Evolutionary conservation across 1,140 invertebrate genomes (phyloP), one percentile per base, ranked within the genome.

Genomic region (Anadara kagoshimensis): DNA sequence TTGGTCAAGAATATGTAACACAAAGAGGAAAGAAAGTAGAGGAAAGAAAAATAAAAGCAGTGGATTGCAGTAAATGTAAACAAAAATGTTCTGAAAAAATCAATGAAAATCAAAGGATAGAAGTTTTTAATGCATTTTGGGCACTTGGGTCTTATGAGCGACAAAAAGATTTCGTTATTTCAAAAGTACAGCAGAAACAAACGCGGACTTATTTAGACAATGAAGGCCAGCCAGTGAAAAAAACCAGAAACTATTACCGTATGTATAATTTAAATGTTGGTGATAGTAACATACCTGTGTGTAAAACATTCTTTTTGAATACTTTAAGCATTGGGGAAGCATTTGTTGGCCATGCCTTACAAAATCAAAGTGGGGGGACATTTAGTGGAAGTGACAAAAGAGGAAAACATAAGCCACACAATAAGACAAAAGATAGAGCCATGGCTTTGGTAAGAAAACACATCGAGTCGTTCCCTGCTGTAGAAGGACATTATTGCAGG

Each of bases 401-500:
- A 53, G 73, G 71, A 8, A 71, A 64, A 44, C 57, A 61, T 45
- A 5, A 49, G 26, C 70, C 71, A 29, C 20, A 16, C 16, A 81
- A 76, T 51, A 76, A 74, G 29, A 76, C 66, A n/a, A 16, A 49
- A 44, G 47, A 68, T 20, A 44, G 41, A 26, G 29, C 59, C 7
- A 61, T 41, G 36, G 16, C 54, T 14, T 22, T 69, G 22, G 66
- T 79, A 0, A 54, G 57, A 65, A 57, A 68, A 10, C 77, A 81
- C 53, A 78, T 81, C 29, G 57, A 75, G 43, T 68, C 62, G 45
- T 81, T 81, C 45, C 77, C 75, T 43, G 65, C n/a, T 10, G 41
- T 77, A 12, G 71, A 72, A 14, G 70, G 77, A 1, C 80, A 81
- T 45, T 77, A 76, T 26, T 69, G 65, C n/a, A 63, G 70, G n/a